Percentiles rank a stretch among this genome's conserved stretches.
Conservation (phyloP, 2,113 vertebrate species). For the Caloenas nicobarica region DNA sequence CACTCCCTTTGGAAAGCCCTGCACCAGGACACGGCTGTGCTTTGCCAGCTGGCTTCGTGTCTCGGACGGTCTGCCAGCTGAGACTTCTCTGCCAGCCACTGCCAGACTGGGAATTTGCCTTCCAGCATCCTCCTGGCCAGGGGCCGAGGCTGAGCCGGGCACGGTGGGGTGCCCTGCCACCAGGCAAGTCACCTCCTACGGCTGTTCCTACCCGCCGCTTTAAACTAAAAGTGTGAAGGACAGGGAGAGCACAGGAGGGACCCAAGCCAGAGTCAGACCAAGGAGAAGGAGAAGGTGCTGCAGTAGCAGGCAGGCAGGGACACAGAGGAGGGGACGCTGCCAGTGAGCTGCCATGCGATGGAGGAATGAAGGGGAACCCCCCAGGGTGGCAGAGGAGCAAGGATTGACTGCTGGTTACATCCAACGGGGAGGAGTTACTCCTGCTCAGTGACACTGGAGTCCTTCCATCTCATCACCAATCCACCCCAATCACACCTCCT, state of each 20-base stretch:
- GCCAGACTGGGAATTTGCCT: background rate
- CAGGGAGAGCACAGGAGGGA: background rate
- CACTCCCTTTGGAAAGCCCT: background rate
- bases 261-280: background rate
- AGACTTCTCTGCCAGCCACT: background rate
- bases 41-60: background rate
- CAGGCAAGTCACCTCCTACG: background rate
- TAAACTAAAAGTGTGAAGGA: background rate
- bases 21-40: background rate
- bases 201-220: background rate
- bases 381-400: background rate
- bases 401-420: rapidly evolving
- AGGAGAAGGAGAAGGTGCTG: background rate
- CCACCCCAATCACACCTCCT: background rate
- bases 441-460: rapidly evolving
- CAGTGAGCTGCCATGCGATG: rapidly evolving
- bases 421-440: background rate
- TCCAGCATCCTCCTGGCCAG: background rate
- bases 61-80: background rate
- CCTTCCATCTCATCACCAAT: background rate
- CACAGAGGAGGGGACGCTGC: rapidly evolving
- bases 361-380: background rate
- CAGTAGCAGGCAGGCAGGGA: background rate
- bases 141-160: background rate
- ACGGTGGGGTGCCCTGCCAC: background rate